Evolutionary conservation across 2,113 vertebrate species (phyloP), one percentile per base, ranked within the genome.

Genomic region (Capricornis sumatraensis): DNA sequence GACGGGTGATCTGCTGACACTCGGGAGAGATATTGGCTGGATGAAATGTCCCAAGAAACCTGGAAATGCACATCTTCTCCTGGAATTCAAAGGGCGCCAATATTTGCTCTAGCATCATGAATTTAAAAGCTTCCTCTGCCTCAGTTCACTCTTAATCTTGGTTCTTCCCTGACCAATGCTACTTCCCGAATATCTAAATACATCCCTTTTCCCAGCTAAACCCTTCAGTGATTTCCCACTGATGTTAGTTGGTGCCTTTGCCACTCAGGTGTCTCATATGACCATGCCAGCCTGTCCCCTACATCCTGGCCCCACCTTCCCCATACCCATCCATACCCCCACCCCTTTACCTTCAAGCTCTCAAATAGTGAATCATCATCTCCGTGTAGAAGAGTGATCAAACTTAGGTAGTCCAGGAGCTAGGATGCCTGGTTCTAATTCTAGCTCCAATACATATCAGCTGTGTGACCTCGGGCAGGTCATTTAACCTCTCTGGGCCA

Each of bases 301-400:
- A 8, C 27, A 86, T 43, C 2, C 8, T 30, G 67, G 47, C 17
- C 11, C 53, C 13, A 10, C 0, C 36, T 71, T 45, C 36, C 45
- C 82, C 25, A 14, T 53, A 28, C 28, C 45, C 50, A 33, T 0
- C 16, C n/a, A 10, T 4, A 14, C 10, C 1, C 0, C 5, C 2
- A 50, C 3, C 5, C 71, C 1, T 3, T 58, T n/a, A 62, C 43
- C n/a, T 92, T 14, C 81, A 16, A 6, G 40, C 19, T 27, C 4
- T 45, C 4, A 7, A 27, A 8, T 0, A 27, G 25, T 19, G 45
- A 47, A 33, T 81, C 58, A 52, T 6, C 0, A 8, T 16, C 9
- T 82, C 10, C 45, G n/a, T 2, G 17, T 5, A 23, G 40, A 52
- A 79, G 15, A 47, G 9, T 3, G 13, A 14, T 52, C 64, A 28